These are phyloP conservation scores for Heteronetta atricapilla DNA, from an alignment of 2,113 vertebrate species.

Conservation along the genomic window DNA sequence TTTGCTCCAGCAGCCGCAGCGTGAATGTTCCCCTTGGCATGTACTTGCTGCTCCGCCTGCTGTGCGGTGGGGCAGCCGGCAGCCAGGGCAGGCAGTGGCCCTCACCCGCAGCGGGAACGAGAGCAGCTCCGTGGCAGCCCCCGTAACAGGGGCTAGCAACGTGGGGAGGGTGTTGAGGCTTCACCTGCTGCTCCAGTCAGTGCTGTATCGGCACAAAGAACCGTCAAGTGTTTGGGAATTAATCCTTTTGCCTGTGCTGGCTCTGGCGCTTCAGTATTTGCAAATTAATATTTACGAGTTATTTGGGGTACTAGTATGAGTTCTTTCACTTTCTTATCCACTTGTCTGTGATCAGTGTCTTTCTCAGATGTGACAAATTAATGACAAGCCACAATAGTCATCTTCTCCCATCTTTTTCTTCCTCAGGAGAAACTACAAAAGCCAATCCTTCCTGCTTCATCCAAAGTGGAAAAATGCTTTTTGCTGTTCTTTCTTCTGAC, in stretches of 20 bases:
- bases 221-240: accelerated
- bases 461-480: neutral
- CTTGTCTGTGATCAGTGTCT: neutral
- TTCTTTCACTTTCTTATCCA: neutral
- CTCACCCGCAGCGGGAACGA: accelerated
- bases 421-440: neutral
- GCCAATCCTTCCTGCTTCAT: neutral
- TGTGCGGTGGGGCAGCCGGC: accelerated
- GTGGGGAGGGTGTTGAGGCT: neutral
- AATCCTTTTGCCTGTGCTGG: neutral
- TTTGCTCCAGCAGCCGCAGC: neutral
- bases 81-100: neutral
- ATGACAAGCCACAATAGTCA: neutral
- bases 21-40: accelerated
- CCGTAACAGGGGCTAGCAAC: accelerated
- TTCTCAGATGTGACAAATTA: neutral
- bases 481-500: neutral
- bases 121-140: accelerated
- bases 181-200: neutral
- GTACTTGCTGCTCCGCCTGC: accelerated
- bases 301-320: neutral
- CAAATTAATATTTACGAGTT: neutral
- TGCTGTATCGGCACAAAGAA: neutral
- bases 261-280: neutral
- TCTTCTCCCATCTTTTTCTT: neutral